A percentile compares a stretch with the other conserved stretches of the same genome.
These are phyloP conservation scores for Gouania willdenowi DNA, from an alignment of 2,797 vertebrate species.

Conservation along the genomic window DNA sequence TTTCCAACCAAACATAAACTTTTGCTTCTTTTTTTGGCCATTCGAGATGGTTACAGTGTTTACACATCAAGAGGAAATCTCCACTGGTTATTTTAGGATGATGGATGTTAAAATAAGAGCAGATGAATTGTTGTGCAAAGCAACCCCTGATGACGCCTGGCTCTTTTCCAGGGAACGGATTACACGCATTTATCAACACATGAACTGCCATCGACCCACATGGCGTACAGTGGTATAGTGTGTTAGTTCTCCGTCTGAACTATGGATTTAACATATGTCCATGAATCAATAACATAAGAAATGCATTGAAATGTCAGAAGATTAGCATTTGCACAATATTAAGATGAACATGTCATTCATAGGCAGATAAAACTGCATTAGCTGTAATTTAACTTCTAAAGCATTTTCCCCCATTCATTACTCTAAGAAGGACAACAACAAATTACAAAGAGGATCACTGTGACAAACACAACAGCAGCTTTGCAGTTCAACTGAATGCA, in stretches of 20 bases:
- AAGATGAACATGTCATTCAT: too few relatives aligned
- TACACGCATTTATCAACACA: neutral
- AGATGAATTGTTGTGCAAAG: constrained; percentile 57
- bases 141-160: constrained; percentile 39
- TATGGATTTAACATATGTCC: too few relatives aligned
- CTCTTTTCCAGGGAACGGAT: constrained; percentile 26
- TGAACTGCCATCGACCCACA: too few relatives aligned
- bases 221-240: too few relatives aligned
- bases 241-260: neutral
- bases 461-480: constrained; percentile 45
- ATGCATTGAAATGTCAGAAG: too few relatives aligned
- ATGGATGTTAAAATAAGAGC: constrained; percentile 38
- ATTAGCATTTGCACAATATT: too few relatives aligned
- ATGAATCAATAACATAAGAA: too few relatives aligned
- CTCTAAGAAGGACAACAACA: constrained; percentile 22
- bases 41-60: constrained; percentile 38
- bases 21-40: constrained; percentile 34
- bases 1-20: constrained; percentile 56
- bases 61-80: constrained; percentile 46
- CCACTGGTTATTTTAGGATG: constrained; percentile 2
- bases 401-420: constrained; percentile 16
- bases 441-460: constrained; percentile 47
- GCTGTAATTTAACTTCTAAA: constrained; percentile 19
- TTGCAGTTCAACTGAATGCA: constrained; percentile 52
- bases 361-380: too few relatives aligned